Evolutionary conservation across 2,113 vertebrate species (phyloP).

Genomic region (Orycteropus afer): DNA sequence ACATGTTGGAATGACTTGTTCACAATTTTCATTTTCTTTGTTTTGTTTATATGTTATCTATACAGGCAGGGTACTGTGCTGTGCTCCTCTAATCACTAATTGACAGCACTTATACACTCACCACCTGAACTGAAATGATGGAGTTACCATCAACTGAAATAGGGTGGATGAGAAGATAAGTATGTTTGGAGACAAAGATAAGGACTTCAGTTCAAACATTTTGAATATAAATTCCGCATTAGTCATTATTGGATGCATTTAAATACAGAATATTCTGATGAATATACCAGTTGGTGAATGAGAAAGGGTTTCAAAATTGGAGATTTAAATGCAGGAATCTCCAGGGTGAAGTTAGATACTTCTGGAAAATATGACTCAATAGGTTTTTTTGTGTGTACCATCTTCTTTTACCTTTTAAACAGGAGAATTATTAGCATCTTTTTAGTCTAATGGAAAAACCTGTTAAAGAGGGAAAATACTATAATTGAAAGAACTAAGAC

Average conservation of each 20-base stretch:
- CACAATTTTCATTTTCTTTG: too few relatives aligned
- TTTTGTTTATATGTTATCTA: too few relatives aligned
- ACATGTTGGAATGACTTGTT: too few relatives aligned
- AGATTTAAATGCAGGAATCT: background rate
- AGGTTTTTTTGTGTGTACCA: background rate
- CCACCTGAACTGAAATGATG: background rate
- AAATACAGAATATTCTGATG: background rate
- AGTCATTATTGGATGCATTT: background rate
- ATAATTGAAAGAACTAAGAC: background rate
- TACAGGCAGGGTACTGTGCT: too few relatives aligned
- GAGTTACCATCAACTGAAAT: background rate
- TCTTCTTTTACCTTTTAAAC: background rate
- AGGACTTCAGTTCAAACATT: background rate
- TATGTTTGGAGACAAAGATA: background rate
- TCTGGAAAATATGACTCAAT: background rate
- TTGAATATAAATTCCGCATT: background rate
- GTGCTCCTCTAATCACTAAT: too few relatives aligned
- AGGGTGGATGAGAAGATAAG: background rate
- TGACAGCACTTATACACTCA: too few relatives aligned
- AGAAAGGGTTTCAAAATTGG: background rate
- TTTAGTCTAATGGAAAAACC: background rate
- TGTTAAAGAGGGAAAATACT: background rate
- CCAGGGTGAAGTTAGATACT: background rate
- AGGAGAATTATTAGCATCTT: background rate
- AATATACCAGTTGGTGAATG: background rate